phyloP scores from a whole-genome alignment of 2,888 invertebrate genomes.

The Eucera pruinosa region DNA sequence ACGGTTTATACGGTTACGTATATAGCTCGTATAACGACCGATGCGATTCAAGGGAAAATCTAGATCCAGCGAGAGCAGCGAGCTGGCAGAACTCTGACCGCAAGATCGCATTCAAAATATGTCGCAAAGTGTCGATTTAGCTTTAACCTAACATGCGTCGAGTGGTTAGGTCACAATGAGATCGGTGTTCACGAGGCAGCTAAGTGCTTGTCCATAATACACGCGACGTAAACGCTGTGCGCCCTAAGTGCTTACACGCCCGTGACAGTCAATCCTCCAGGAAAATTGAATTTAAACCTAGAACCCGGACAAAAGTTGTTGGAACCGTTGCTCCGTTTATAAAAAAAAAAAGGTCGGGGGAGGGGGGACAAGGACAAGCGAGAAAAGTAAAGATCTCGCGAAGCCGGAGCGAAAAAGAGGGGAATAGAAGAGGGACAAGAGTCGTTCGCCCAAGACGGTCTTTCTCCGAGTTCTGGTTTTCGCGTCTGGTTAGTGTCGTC shows the following conservation, averaged over 20 bases:
- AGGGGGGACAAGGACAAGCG: no score
- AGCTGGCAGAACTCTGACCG: no score
- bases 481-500: constrained; percentile 80
- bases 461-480: constrained; percentile 63
- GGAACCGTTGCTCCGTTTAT: no score
- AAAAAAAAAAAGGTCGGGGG: no score
- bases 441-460: constrained; percentile 34
- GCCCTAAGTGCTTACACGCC: constrained; percentile 19
- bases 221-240: constrained; percentile 48
- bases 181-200: constrained; percentile 63
- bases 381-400: constrained; percentile 10
- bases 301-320: not conserved
- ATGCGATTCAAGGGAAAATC: no score
- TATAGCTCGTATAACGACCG: no score
- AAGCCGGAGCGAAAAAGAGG: constrained; percentile 10
- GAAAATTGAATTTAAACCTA: not conserved
- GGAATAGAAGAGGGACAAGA: constrained; percentile 28
- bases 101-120: no score
- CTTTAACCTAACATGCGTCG: constrained; percentile 43
- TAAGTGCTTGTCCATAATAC: constrained; percentile 64
- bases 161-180: constrained; percentile 58
- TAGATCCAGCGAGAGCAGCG: no score
- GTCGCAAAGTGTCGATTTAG: not conserved
- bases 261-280: not conserved
- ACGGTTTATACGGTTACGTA: no score